These are phyloP conservation scores for Rhagonycha lutea DNA, from an alignment of 2,888 invertebrate species.

Conservation along the genomic window DNA sequence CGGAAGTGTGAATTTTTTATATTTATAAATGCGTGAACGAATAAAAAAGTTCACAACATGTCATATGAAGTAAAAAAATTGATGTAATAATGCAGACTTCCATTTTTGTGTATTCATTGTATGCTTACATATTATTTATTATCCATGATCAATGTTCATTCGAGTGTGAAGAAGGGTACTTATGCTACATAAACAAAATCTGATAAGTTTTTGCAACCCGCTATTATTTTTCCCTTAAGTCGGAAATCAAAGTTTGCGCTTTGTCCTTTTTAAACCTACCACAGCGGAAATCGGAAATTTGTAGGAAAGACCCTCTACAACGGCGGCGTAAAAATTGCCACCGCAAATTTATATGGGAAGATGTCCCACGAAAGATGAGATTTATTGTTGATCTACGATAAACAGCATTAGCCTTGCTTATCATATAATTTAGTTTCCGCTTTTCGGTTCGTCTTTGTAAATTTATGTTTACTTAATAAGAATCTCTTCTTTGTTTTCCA, in stretches of 20 bases:
- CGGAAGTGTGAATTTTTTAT: background rate
- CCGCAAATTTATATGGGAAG: constrained; percentile 24
- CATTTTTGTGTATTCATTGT: background rate
- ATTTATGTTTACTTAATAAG: constrained; percentile 1
- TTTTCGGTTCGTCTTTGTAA: constrained; percentile 7
- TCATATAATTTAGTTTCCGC: constrained; percentile 21
- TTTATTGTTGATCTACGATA: constrained; percentile 23
- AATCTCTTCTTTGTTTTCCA: background rate
- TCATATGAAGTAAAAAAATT: background rate
- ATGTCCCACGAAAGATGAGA: constrained; percentile 16
- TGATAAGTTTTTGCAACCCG: constrained; percentile 26
- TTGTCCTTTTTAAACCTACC: constrained; percentile 24
- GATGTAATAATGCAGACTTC: background rate
- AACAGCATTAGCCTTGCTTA: constrained; percentile 21
- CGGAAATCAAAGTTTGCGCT: constrained; percentile 28
- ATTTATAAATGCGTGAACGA: background rate
- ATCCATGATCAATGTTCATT: constrained; percentile 23
- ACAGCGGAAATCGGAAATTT: constrained; percentile 32
- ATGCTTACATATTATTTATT: constrained; percentile 16
- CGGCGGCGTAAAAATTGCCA: constrained; percentile 19
- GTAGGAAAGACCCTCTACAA: constrained; percentile 20
- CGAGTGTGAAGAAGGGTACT: constrained; percentile 24
- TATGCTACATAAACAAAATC: constrained; percentile 30
- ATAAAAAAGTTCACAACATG: background rate
- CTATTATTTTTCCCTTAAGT: constrained; percentile 32